A percentile compares a stretch with the other conserved stretches of the same genome.
These are phyloP conservation scores for Eubasilissa regina DNA, from an alignment of 1,140 invertebrate species.

Conservation along the genomic window DNA sequence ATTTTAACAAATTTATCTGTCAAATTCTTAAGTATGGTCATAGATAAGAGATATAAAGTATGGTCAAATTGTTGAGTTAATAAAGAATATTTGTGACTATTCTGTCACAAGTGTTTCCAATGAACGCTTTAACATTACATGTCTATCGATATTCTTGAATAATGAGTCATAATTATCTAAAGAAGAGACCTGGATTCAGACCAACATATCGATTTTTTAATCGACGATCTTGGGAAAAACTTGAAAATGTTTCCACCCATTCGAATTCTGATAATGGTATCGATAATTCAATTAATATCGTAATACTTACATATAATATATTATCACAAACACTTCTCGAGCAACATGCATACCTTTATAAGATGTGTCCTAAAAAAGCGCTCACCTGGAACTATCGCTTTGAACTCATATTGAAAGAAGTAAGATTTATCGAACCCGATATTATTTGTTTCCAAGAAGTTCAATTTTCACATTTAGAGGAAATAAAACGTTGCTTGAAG, in stretches of 20 bases:
- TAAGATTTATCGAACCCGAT: constrained; percentile 22
- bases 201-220: background rate
- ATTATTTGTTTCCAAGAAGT: constrained; percentile 44
- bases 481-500: constrained; percentile 6
- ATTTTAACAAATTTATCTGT: no score
- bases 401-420: constrained; percentile 16
- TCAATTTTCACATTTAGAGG: constrained; percentile 26
- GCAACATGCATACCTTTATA: constrained; percentile 30
- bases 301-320: constrained; percentile 29
- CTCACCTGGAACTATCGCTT: constrained; percentile 24
- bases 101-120: no score
- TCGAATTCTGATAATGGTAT: background rate
- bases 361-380: constrained; percentile 4
- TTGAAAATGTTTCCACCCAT: background rate
- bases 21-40: no score
- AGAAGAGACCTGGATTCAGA: background rate
- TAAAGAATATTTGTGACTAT: no score
- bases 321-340: constrained; percentile 34
- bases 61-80: no score
- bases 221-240: constrained; percentile 24
- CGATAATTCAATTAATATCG: constrained; percentile 16
- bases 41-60: no score
- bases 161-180: background rate
- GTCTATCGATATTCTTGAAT: background rate
- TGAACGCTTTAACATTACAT: no score